Base-by-base conservation (phyloP, 1,140 invertebrate species). In the Drosophila tsacasi region DNA sequence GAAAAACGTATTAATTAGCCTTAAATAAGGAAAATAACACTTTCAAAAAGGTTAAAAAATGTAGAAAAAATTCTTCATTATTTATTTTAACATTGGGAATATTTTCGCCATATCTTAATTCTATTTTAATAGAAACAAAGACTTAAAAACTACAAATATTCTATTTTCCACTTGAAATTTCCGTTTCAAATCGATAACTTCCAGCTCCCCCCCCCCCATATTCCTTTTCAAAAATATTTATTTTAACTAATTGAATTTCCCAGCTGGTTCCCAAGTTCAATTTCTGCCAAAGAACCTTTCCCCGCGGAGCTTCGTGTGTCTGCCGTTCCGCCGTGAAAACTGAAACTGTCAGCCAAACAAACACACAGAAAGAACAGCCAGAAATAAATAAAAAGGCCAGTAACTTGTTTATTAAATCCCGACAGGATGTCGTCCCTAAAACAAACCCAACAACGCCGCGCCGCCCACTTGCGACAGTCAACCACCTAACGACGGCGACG, bases 371-470 rank as follows among this genome's bases (percentile, higher is more conserved):
- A 30, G 30, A 30, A 80, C 64, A 55, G 77, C 15, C 68, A 42
- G 71, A 73, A 80, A 80, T 65, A 79, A 77, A 77, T 77, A 83
- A 83, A 83, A 71, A 61, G 81, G 78, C 79, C 73, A 81, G 76
- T 83, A 73, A 83, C 81, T 83, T 68, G 75, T 79, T 81, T 81
- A 83, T 80, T 83, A 83, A 83, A 80, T 83, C 81, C 81, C 81
- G 76, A 83, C 76, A 80, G 81, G 81, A 79, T 83, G 81, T 83
- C 52, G 52, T 72, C 74, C 58, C 60, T 42, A 59, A 39, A 57
- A 39, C 54, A 39, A 57, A 57, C 35, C 67, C 32, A 42, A 17
- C 35, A 44, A 13, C 12, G 10, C 0, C 0, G 7, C 1, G 25
- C 49, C 25, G 17, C 52, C 32, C 52, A 30, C 44, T 30, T 23